Base-by-base conservation (phyloP, 2,797 vertebrate species). In the Macrochelys suwanniensis region DNA sequence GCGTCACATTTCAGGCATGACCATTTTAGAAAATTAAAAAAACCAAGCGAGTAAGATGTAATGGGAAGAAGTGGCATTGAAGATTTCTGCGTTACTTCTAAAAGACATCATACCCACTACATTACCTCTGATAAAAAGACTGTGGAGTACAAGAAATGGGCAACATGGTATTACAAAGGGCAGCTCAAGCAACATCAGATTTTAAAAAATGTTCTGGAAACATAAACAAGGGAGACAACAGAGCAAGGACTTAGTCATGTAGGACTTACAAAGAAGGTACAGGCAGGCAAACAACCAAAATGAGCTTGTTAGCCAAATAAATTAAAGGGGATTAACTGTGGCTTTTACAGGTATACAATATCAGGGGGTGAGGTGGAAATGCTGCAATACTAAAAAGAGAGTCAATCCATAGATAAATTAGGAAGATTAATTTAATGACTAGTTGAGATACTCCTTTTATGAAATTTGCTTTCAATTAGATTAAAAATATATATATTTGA, bases 21-120 rank as follows among this genome's bases (percentile, higher is more conserved):
- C 96, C 96, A 96, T 95, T 97, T 96, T 88, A 97, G 92, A 11
- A 94, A 37, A 1, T 80, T 91, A 6, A 23, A n/a, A 61, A 23
- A 21, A 42, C 1, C 61, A n/a, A 42, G 33, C 90, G 5, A 84
- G 11, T 57, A 96, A 92, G 92, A 83, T 26, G 5, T 37, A 89
- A 92, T 57, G 79, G 84, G 83, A 45, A 92, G 84, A 96, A 89
- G 89, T 49, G 93, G 61, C 85, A 86, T 53, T 91, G 71, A 95
- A 94, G 26, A 83, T 10, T 51, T 87, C 91, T 93, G 59, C 83
- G 79, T 61, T 76, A 90, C 80, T 85, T 26, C 82, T 85, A 89
- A 65, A 65, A 92, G 82, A 87, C 37, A 84, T 50, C 57, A 45
- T 74, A 89, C 31, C 80, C 93, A 31, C 88, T 77, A 90, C 9